Evolutionary conservation across 2,888 invertebrate species (phyloP), one percentile per base, ranked within the genome.

Genomic region (Torymus aiolomorphi): DNA sequence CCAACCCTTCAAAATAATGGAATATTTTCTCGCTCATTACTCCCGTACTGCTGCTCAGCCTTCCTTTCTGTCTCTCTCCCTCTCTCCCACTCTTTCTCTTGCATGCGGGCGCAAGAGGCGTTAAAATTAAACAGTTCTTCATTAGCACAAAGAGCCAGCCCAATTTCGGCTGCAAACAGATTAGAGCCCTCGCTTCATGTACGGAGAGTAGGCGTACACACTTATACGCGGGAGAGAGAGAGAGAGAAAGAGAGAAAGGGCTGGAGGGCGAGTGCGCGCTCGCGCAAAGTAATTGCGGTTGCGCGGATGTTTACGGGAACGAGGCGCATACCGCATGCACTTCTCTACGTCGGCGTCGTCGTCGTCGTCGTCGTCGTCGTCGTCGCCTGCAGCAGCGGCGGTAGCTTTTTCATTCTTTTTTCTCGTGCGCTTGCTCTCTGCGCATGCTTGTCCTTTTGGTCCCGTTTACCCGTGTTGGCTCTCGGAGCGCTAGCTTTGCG

Each of bases 131-230:
- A 84, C 81, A 83, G 82, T 84, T 83, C 82, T 85, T 84, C 83
- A 83, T 86, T 85, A 86, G 84, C 73, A 70, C 67, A 80, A 83
- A 84, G 82, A 82, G 80, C 72, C 74, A 81, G 78, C 78, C 81
- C 78, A 85, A 86, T 85, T 86, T 84, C 81, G 80, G 76, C 83
- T 82, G 80, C 84, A 84, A 87, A 85, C 84, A 85, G 83, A 87
- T 87, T 85, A 86, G 84, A 83, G 56, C 49, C 18, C 42, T 20
- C n/a, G 14, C 11, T 42, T 42, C 42, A 42, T 42, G 42, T 42
- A 42, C 51, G 20, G 42, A 4, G 14, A 16, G n/a, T 2, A 16
- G 81, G 8, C 42, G 42, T 42, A 42, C 8, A 42, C 8, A 42
- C 42, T 42, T 42, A 42, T 42, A 42, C 1, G 24, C 14, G 8